phyloP scores from a whole-genome alignment of 2,113 vertebrate genomes.

The Platichthys flesus region DNA sequence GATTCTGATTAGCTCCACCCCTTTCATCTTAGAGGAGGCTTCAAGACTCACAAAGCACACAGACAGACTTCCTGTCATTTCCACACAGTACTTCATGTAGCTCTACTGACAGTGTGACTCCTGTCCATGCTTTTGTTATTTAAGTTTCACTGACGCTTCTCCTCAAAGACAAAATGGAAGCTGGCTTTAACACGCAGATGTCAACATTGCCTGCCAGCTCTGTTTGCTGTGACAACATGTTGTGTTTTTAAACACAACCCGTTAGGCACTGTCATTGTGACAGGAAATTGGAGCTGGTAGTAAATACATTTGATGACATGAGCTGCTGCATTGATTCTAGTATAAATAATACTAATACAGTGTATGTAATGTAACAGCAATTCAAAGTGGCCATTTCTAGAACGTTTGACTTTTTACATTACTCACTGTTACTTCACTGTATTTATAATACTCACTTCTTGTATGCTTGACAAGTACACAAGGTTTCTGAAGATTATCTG shows the following conservation, averaged over 20 bases:
- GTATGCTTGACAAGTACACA: too few relatives aligned
- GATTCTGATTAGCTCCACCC: background rate
- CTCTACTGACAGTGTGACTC: background rate
- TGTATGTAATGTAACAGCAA: background rate
- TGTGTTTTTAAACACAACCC: conserved; percentile 57
- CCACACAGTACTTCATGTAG: background rate
- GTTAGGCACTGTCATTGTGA: background rate
- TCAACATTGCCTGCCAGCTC: conserved; percentile 13
- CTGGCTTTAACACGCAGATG: conserved; percentile 2
- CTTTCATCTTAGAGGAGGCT: background rate
- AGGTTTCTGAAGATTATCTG: too few relatives aligned
- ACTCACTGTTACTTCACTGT: background rate
- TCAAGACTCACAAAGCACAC: background rate
- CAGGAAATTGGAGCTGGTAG: background rate
- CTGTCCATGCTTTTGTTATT: background rate
- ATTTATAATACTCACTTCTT: too few relatives aligned
- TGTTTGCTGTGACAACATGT: conserved; percentile 72
- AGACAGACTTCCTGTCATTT: background rate
- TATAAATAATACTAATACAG: background rate
- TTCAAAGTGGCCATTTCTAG: background rate
- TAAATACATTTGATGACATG: background rate
- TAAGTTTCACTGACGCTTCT: background rate
- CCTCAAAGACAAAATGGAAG: conserved; percentile 24
- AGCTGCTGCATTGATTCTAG: conserved; percentile 3
- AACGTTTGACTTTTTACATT: background rate